A percentile compares a stretch with the other conserved stretches of the same genome.
Conservation (phyloP, 1,140 invertebrate genomes). For the Pristionchus pacificus region DNA sequence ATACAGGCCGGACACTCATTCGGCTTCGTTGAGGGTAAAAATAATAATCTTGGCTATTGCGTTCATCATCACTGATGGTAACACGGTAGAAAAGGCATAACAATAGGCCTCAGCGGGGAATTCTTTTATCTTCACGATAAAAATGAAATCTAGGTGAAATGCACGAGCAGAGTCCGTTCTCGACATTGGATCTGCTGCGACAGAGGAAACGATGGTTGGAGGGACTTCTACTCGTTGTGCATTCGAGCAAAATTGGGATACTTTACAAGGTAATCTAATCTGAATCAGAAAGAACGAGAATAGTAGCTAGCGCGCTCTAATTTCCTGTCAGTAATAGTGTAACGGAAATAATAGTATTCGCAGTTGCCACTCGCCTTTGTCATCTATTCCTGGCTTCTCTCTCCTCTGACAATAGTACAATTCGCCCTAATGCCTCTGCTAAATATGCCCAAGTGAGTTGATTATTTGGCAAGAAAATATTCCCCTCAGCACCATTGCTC, state of each 20-base stretch:
- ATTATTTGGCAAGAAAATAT: too few relatives aligned
- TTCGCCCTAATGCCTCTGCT: slow-evolving; percentile 50
- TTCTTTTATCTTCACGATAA: background rate
- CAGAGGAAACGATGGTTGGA: slow-evolving; percentile 92
- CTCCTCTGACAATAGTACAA: slow-evolving; percentile 66
- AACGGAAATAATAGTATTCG: slow-evolving; percentile 3
- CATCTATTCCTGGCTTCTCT: slow-evolving; percentile 88
- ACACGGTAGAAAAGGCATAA: background rate
- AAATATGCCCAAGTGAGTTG: slow-evolving; percentile 47
- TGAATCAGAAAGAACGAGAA: slow-evolving; percentile 62
- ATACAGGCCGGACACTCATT: slow-evolving; percentile 65
- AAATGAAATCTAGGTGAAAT: slow-evolving; percentile 67
- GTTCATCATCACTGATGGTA: background rate
- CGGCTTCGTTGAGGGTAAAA: slow-evolving; percentile 79
- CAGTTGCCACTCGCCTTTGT: slow-evolving; percentile 78
- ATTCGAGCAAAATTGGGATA: slow-evolving; percentile 57
- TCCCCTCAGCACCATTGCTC: too few relatives aligned
- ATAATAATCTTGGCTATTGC: background rate
- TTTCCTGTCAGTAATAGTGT: too few relatives aligned
- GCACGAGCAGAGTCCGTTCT: slow-evolving; percentile 97
- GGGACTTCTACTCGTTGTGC: slow-evolving; percentile 89
- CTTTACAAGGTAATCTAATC: slow-evolving; percentile 68
- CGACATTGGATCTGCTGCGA: slow-evolving; percentile 85
- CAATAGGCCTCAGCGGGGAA: background rate
- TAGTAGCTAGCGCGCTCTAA: too few relatives aligned